These are phyloP conservation scores for Aspidapion aeneum DNA, from an alignment of 2,888 invertebrate species.

Conservation along the genomic window DNA sequence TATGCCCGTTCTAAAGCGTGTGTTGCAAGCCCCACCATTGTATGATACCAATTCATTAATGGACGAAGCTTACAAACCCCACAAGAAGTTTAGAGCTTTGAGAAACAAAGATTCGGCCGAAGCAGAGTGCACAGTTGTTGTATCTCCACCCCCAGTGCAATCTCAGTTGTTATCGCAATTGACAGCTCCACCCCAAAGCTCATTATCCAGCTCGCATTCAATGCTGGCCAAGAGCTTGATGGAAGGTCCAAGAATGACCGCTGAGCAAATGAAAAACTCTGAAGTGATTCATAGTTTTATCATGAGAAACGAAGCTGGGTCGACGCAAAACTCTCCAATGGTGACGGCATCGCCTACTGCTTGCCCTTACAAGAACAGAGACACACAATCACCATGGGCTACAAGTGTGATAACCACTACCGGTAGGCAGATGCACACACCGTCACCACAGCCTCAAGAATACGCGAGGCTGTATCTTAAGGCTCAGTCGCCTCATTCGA, in stretches of 20 bases:
- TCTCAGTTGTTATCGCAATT: constrained; percentile 36
- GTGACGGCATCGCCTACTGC: constrained; percentile 53
- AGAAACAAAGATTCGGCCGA: constrained; percentile 75
- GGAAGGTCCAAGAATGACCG: constrained; percentile 92
- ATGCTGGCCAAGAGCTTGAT: constrained; percentile 86
- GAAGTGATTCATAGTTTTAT: constrained; percentile 92
- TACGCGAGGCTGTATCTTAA: constrained; percentile 46
- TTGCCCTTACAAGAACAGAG: constrained; percentile 42
- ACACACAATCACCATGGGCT: constrained; percentile 47
- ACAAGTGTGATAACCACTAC: constrained; percentile 64
- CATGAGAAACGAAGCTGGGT: constrained; percentile 61
- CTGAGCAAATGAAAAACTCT: constrained; percentile 87
- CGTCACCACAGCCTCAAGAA: constrained; percentile 46
- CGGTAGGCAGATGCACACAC: constrained; percentile 46
- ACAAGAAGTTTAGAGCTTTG: constrained; percentile 90
- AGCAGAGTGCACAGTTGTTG: constrained; percentile 61
- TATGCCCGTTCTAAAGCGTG: constrained; percentile 91
- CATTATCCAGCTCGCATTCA: constrained; percentile 82
- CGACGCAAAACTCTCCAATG: constrained; percentile 49
- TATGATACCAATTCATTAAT: constrained; percentile 88
- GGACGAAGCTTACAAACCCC: constrained; percentile 94
- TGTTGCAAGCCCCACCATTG: constrained; percentile 86
- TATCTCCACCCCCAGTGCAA: constrained; percentile 40
- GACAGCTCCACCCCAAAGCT: constrained; percentile 47
- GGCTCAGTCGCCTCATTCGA: constrained; percentile 48